Base-by-base conservation (phyloP, 2,797 vertebrate genomes). In the Caiman crocodilus region DNA sequence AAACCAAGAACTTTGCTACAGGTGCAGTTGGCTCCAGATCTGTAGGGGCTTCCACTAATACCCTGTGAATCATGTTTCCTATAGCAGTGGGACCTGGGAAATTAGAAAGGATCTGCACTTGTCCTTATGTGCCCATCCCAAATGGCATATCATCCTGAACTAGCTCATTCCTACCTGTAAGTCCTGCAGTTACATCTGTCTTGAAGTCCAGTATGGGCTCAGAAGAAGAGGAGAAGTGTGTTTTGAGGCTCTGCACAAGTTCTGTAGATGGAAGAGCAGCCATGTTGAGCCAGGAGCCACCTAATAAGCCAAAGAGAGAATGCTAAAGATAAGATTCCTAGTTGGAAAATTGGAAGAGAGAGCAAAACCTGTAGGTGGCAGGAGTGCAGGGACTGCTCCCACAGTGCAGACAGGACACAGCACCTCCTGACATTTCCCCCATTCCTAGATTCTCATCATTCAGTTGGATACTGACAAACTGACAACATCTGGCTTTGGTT, bases 141-240 rank as follows among this genome's bases (percentile, higher is more conserved):
- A 14, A 60, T 59, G 76, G 57, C 25, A 16, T 26, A 23, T 61
- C 35, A 15, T 11, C 71, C 16, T 30, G 76, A 67, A 57, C 7
- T 1, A 15, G 23, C 1, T 0, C 1, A 7, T 65, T 74, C 94
- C 67, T 42, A 83, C 94, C 96, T 95, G 94, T 82, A 87, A 83
- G 8, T 7, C 26, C 60, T 63, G 79, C 92, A 1, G 7, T 7
- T 0, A 0, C 2, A 3, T 96, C 93, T 60, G 92, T 64, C 88
- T 94, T 92, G 91, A 97, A 89, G 28, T 97, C 95, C 89, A 96
- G 83, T 82, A 95, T 84, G 21, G 96, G 95, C 73, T 97, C 96
- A 0, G 95, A 97, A 5, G 96, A 96, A 3, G 94, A 78, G 26
- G 58, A 88, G 32, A 88, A 88, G n/a, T 56, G 73, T 6, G 90